Evolutionary conservation across 2,797 vertebrate species (phyloP), one percentile per base, ranked within the genome.

Genomic region (Tinamus major): DNA sequence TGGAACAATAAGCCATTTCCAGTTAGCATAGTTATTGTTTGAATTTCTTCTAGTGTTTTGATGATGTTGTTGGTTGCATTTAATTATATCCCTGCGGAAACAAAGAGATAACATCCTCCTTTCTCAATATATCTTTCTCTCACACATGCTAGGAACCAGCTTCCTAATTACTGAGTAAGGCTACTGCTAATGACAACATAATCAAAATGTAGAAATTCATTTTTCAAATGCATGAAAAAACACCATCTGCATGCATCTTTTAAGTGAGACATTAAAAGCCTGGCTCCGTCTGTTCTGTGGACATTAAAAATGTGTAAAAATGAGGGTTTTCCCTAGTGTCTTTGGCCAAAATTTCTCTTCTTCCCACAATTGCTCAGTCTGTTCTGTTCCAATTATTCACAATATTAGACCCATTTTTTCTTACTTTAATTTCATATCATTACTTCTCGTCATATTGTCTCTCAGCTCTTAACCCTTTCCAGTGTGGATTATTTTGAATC

Each of bases 291-390:
- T 95, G 94, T 93, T 96, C 93, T 59, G 71, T 72, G 96, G 91
- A 94, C 94, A 85, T 95, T 96, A 93, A 94, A 96, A 95, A 96
- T 90, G 88, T 95, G 94, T 51, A 95, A 95, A 96, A 95, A 82
- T 75, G 10, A 95, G 93, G 95, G 94, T 90, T 96, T 95, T 95
- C 92, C 95, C 89, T 90, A 44, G 83, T 92, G 92, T 82, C 85
- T 91, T 91, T 80, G 61, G 80, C 2, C 58, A 93, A 95, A 93
- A 94, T 93, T 64, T 84, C 84, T 87, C 46, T 84, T 87, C 82
- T 92, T 75, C 58, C 75, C 87, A 85, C 65, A 94, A 90, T 58
- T 92, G 68, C 65, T 92, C 92, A 93, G 89, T 92, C 91, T 96
- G 89, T 90, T 95, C 37, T 2, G 18, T 67, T 92, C 85, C 79